Base-by-base conservation (phyloP, 2,113 vertebrate genomes). In the Albula goreensis region DNA sequence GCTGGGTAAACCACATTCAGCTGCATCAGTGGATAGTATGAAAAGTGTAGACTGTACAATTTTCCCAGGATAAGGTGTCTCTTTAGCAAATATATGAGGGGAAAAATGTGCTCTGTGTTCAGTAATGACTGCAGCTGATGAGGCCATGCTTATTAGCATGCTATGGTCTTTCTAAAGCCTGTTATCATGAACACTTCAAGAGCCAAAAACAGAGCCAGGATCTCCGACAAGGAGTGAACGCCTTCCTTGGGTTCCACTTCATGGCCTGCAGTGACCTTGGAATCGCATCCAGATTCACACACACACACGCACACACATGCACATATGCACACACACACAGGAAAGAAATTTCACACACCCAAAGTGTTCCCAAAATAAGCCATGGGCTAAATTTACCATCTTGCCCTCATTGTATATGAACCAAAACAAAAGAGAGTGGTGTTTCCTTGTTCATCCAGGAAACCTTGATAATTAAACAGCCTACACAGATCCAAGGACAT, bases 271-370 rank as follows among this genome's bases (percentile, higher is more conserved):
- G n/a, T 74, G 70, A 74, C 84, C 81, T 52, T 80, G 82, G 48
- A 51, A 52, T 87, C 41, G 11, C 50, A 50, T 52, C 78, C 57
- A 49, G 17, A 49, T 83, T 83, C 31, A 11, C 13, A 13, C 53
- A 31, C 78, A 80, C 74, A 79, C 77, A 85, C 84, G 80, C 74
- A 56, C 5, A 52, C 51, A 52, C 78, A 85, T 78, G 31, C 79
- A 53, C 88, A 83, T 57, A 52, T 66, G 86, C 84, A 57, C 79
- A 82, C 79, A 86, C 87, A 82, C 81, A 66, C 89, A 89, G 88
- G 89, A 90, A 91, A 89, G 85, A 80, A 74, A 88, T 87, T 70
- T 84, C 83, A 82, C 83, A 83, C 80, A 83, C 50, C 85, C 66
- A 83, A 78, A 60, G 83, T 85, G 48, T 60, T 84, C 78, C 86